These are phyloP conservation scores for Phrynosoma blainvillii DNA, from an alignment of 2,113 vertebrate species.

Conservation along the genomic window DNA sequence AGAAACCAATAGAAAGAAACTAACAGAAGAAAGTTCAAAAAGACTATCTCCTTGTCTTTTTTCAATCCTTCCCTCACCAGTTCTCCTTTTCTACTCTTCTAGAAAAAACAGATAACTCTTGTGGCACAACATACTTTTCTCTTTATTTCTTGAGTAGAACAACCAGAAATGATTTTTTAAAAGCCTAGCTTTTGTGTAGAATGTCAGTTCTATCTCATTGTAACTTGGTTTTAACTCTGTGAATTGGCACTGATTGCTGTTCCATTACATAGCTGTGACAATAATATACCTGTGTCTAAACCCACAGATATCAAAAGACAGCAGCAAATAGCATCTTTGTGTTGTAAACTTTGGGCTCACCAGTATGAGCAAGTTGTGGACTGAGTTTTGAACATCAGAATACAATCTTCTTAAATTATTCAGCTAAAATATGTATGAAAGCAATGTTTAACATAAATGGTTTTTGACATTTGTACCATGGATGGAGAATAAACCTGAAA, in stretches of 20 bases:
- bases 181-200: slow-evolving; percentile 4
- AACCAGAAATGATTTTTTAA: neutral
- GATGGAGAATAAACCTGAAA: neutral
- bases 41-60: neutral
- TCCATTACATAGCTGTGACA: slow-evolving; percentile 38
- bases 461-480: neutral
- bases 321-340: neutral
- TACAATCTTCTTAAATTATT: slow-evolving; percentile 23
- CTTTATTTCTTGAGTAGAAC: slow-evolving; percentile 8
- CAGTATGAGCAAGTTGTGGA: neutral
- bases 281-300: slow-evolving; percentile 16
- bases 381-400: slow-evolving; percentile 11
- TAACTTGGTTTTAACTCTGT: slow-evolving; percentile 24
- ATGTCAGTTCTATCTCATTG: slow-evolving; percentile 15
- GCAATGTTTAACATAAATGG: neutral
- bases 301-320: slow-evolving; percentile 13
- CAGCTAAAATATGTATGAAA: neutral
- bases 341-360: slow-evolving; percentile 24
- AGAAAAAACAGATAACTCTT: slow-evolving; percentile 2
- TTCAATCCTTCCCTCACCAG: neutral
- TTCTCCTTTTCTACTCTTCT: slow-evolving; percentile 16
- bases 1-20: slow-evolving; percentile 14
- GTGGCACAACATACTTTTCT: neutral
- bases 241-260: slow-evolving; percentile 41
- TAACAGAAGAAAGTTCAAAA: slow-evolving; percentile 11